Evolutionary conservation across 1,140 invertebrate genomes (phyloP), one percentile per base, ranked within the genome.

Genomic region (Drosophila insularis): DNA sequence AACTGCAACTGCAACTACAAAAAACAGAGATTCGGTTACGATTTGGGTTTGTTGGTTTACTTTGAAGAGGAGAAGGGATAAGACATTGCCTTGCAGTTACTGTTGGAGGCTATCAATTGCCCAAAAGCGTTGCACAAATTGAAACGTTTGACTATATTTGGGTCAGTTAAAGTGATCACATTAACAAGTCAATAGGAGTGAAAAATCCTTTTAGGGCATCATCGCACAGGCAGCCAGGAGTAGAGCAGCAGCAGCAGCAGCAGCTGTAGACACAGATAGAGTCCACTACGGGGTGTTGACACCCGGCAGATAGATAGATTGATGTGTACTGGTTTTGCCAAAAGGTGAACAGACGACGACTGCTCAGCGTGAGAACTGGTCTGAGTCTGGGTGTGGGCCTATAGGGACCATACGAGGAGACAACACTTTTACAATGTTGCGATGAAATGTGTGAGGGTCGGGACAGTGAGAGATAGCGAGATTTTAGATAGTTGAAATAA

Each of bases 81-180:
- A 50, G 63, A 66, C 62, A 56, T 55, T 59, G 59, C 54, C 50
- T 53, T 71, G 64, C 27, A 50, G 43, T 50, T 50, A 3, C 35
- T 37, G 35, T 66, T 55, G 11, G 14, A 43, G 74, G 76, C 84
- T 80, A 87, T 87, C 84, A 89, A 89, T 89, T 89, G 84, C 84
- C 84, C 84, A 89, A 89, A 89, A 89, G 78, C 85, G 84, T 78
- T 78, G 77, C 84, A 89, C 84, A 89, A 89, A 89, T 89, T 89
- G 84, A 89, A 89, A 89, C 84, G 84, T 89, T 89, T 89, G 84
- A 89, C 84, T 89, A 89, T 89, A 89, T 89, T 89, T 89, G 84
- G 84, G 84, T 89, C 84, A 89, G 84, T 80, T 89, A 89, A 89
- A 89, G 84, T 89, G 84, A 89, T 89, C 84, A 84, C 84, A 89